phyloP scores from a whole-genome alignment of 2,113 vertebrate species.

The Buteo buteo region DNA sequence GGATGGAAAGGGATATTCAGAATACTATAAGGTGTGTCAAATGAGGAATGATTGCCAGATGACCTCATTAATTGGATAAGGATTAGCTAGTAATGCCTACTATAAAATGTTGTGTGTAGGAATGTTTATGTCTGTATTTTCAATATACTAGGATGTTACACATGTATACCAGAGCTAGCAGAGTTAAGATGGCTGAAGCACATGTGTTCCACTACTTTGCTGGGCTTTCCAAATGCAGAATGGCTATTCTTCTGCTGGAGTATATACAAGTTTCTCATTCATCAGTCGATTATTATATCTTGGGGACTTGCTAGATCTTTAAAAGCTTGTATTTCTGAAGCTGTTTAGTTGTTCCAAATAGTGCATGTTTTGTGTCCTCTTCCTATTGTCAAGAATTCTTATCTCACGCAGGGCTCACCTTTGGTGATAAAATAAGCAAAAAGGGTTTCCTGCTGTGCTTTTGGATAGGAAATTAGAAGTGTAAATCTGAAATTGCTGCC shows the following conservation, averaged over 20 bases:
- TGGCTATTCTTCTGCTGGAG: not conserved
- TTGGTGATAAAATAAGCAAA: not conserved
- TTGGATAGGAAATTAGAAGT: not conserved
- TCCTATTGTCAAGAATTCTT: not conserved
- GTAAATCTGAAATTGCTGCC: not conserved
- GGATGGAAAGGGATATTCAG: not conserved
- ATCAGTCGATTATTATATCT: not conserved
- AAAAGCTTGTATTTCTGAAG: not conserved
- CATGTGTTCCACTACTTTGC: not conserved
- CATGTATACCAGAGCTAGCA: not conserved
- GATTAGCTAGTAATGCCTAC: not conserved
- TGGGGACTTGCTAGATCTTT: not conserved
- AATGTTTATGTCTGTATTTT: not conserved
- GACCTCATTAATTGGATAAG: not conserved
- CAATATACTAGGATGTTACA: not conserved
- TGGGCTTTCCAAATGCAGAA: not conserved
- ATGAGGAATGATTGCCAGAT: not conserved
- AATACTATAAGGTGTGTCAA: not conserved
- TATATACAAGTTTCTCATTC: not conserved
- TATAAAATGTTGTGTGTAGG: not conserved
- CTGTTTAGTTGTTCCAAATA: not conserved
- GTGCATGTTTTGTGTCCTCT: not conserved
- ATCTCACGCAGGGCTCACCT: not conserved
- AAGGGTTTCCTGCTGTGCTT: not conserved
- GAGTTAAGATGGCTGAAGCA: not conserved